These are phyloP conservation scores for Imbricaverruca yamaguchii DNA, from an alignment of 2,888 invertebrate genomes.

Conservation along the genomic window DNA sequence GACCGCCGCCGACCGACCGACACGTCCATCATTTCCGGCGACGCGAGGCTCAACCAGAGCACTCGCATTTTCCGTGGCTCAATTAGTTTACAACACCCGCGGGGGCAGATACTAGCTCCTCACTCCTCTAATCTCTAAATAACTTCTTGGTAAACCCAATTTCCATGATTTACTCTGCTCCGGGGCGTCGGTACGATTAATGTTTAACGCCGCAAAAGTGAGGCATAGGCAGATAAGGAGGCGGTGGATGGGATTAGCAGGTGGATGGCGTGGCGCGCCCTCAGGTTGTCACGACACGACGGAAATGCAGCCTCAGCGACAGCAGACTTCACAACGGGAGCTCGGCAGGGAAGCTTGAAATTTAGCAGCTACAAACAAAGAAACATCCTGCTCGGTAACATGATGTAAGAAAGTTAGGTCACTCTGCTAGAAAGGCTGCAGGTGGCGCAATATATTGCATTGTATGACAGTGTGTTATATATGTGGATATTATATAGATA, in stretches of 20 bases:
- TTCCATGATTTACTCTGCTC: conserved; percentile 9
- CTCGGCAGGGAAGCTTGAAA: too few species aligned
- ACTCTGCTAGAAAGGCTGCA: too few species aligned
- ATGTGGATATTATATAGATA: too few species aligned
- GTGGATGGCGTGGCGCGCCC: too few species aligned
- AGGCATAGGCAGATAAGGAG: conserved; percentile 13
- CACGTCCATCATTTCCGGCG: conserved; percentile 2
- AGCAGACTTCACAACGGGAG: too few species aligned
- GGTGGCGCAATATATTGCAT: too few species aligned
- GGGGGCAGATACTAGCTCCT: background rate
- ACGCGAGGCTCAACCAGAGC: background rate
- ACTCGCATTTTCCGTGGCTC: conserved; percentile 10
- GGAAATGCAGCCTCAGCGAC: background rate
- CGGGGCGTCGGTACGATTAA: background rate
- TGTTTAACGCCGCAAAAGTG: background rate
- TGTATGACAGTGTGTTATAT: too few species aligned
- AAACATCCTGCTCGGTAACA: too few species aligned
- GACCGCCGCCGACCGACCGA: background rate
- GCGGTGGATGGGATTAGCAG: too few species aligned
- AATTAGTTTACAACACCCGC: conserved; percentile 3
- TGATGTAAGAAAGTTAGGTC: too few species aligned
- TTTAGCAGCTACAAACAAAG: too few species aligned
- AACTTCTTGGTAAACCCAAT: conserved; percentile 14
- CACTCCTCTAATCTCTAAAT: conserved; percentile 13
- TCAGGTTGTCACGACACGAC: too few species aligned